Evolutionary conservation across 2,888 invertebrate species (phyloP).

Genomic region (Chrysolina haemoptera): DNA sequence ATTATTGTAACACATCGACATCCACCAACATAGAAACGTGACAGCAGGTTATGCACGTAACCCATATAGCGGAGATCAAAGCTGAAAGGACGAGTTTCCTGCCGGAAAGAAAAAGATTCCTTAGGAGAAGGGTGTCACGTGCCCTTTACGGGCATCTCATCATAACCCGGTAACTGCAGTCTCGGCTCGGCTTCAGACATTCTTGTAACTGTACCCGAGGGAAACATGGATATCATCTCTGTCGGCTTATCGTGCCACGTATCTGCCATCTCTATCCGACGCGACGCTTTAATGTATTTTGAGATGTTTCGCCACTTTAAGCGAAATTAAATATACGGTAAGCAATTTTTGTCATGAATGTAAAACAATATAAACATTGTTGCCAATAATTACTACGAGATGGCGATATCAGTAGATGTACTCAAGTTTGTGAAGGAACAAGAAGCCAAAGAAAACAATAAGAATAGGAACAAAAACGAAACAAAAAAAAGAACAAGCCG

Average conservation of each 20-base stretch:
- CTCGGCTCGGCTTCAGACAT: conserved; percentile 64
- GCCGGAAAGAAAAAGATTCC: conserved; percentile 8
- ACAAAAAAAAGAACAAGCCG: no score
- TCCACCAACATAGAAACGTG: neutral
- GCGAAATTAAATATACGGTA: no score
- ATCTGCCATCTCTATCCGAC: conserved; percentile 19
- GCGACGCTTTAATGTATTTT: no score
- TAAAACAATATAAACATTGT: no score
- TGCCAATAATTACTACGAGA: no score
- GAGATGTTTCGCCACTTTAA: no score
- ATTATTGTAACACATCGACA: neutral
- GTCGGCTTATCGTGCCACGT: conserved; percentile 38
- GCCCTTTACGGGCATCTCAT: conserved; percentile 65
- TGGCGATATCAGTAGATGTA: no score
- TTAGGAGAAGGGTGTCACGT: conserved; percentile 52
- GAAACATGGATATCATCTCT: conserved; percentile 60
- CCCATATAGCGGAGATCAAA: neutral
- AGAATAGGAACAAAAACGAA: no score
- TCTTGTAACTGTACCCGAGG: conserved; percentile 70
- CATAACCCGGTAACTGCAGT: conserved; percentile 64
- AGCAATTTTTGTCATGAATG: no score
- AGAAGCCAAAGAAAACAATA: no score
- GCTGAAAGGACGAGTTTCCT: neutral
- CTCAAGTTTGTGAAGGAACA: no score
- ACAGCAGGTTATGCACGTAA: neutral